A percentile compares a stretch with the other conserved stretches of the same genome.
These are phyloP conservation scores for Colius striatus DNA, from an alignment of 2,113 vertebrate genomes.

Conservation along the genomic window DNA sequence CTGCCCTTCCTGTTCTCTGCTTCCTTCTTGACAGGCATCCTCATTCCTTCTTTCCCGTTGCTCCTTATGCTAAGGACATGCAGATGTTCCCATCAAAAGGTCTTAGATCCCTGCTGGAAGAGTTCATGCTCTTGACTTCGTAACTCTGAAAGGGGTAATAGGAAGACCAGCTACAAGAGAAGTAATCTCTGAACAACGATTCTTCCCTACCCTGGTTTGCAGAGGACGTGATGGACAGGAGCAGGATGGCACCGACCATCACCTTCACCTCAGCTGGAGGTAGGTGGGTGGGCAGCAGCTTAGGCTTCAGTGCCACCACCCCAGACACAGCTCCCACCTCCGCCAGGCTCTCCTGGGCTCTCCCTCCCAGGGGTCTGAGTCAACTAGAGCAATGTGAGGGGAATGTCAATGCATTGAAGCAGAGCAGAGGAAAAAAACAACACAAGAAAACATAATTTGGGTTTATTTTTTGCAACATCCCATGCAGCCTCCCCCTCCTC, in stretches of 20 bases:
- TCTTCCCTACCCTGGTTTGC: rapidly evolving
- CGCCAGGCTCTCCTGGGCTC: not conserved
- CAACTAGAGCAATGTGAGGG: constrained; percentile 15
- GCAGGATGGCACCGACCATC: not conserved
- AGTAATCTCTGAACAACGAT: rapidly evolving
- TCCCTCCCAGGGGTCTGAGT: constrained; percentile 2
- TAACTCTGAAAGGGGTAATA: not conserved
- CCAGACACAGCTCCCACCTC: not conserved
- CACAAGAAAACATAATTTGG: not conserved
- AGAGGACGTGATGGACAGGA: not conserved
- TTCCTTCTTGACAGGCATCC: not conserved
- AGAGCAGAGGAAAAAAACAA: constrained; percentile 9
- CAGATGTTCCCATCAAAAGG: not conserved
- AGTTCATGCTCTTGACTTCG: constrained; percentile 24
- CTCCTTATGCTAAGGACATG: not conserved
- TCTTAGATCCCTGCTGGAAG: not conserved
- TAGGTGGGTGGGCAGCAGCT: rapidly evolving
- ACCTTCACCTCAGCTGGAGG: not conserved
- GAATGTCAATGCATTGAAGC: not conserved
- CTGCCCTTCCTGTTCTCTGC: not conserved
- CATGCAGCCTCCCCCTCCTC: rapidly evolving
- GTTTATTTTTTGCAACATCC: not conserved
- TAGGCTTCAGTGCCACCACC: not conserved
- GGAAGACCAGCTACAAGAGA: not conserved
- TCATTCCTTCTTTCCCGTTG: not conserved